Evolutionary conservation across 2,113 vertebrate species (phyloP).

Genomic region (Halichoerus grypus): DNA sequence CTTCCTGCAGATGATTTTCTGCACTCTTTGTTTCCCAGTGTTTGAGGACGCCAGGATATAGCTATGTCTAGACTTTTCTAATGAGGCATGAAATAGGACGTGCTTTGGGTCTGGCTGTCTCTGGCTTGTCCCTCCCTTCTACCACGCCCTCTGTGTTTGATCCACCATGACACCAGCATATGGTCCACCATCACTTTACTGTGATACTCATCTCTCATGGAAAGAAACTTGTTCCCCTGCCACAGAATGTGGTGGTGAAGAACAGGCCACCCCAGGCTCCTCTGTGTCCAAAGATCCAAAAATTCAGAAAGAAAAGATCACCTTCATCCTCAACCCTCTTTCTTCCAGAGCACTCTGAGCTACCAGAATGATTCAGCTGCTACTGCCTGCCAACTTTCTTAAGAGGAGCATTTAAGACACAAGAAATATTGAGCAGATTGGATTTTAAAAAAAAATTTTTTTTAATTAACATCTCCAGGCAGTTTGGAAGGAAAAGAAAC

Average conservation of each 20-base stretch:
- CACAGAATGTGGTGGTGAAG: background rate
- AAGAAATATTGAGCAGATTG: background rate
- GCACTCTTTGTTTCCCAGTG: background rate
- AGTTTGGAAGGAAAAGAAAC: slow-evolving; percentile 39
- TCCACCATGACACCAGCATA: background rate
- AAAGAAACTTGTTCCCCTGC: background rate
- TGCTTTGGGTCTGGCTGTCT: background rate
- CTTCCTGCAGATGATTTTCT: background rate
- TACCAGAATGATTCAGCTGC: background rate
- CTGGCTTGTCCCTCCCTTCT: background rate
- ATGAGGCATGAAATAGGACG: background rate
- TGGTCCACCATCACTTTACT: background rate
- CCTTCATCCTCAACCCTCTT: background rate
- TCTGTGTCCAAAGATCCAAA: background rate
- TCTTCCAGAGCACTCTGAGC: background rate
- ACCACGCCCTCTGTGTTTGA: background rate
- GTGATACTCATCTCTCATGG: background rate
- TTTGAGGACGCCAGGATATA: background rate
- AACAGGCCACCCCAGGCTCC: background rate
- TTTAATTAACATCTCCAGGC: background rate
- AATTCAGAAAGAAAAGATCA: background rate
- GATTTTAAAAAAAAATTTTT: background rate
- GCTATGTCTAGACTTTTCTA: background rate
- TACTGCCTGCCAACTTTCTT: background rate
- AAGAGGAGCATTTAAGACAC: background rate